Evolutionary conservation across 1,140 invertebrate genomes (phyloP), one percentile per base, ranked within the genome.

Genomic region (Drosophila dunni): DNA sequence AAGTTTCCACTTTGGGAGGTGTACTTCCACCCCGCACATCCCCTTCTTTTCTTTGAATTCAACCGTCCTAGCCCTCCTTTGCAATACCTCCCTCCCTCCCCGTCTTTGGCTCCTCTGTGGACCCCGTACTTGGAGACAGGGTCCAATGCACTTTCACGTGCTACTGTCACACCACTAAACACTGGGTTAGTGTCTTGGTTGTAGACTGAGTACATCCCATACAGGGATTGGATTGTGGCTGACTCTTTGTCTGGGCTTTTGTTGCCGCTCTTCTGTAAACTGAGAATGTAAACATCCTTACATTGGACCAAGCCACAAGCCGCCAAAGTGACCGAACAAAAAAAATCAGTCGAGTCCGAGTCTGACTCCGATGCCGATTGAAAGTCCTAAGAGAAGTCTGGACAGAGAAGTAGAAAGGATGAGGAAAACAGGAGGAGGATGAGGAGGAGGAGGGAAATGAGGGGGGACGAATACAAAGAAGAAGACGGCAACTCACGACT

Each of bases 91-190:
- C 8, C n/a, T 15, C 34, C 7, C 38, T 62, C 58, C 53, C 62
- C 11, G 50, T 29, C 38, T 24, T 29, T 45, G 44, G 42, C 17
- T 38, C n/a, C 34, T 53, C 64, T 71, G 61, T 44, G 15, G 57
- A 64, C n/a, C 48, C 42, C 50, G 15, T 58, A 58, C 54, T 67
- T 68, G 70, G 63, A 45, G 46, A 60, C 67, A 78, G 81, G 79
- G 83, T 85, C 81, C 78, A 80, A 81, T 89, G 85, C 81, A 90
- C 85, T 89, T 79, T 85, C 74, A 81, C 85, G 85, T 89, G 85
- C 81, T 81, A 89, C 90, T 90, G 85, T 89, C 78, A 89, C 85
- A 89, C 85, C 81, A 89, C 77, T 89, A 78, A 79, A 61, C 68
- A 62, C 17, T 44, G 60, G 64, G 61, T 62, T 11, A 24, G 51